Evolutionary conservation across 2,797 vertebrate genomes (phyloP).

Genomic region (Lepilemur ruficaudatus): DNA sequence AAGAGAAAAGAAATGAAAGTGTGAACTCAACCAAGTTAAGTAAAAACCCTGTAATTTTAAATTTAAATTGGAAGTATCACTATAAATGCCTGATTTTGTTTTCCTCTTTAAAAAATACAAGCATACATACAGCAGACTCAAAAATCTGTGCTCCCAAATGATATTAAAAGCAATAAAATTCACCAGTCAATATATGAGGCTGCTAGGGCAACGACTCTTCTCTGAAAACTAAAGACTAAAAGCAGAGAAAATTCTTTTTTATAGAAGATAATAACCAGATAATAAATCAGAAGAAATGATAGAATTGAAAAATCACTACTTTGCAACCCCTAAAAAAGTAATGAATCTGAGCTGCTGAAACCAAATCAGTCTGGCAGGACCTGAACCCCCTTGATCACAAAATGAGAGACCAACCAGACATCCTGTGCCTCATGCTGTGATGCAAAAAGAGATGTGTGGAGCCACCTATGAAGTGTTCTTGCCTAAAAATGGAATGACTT

Average conservation of each 20-base stretch:
- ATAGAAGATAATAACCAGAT: neutral
- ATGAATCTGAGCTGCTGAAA: neutral
- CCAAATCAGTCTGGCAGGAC: neutral
- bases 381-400: neutral
- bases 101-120: neutral
- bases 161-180: neutral
- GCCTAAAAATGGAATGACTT: neutral
- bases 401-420: neutral
- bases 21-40: slow-evolving; percentile 23
- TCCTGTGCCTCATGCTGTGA: neutral
- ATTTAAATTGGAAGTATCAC: neutral
- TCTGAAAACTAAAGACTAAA: neutral
- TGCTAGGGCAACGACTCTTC: neutral
- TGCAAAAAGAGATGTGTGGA: accelerated
- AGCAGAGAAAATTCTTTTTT: neutral
- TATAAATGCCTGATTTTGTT: neutral
- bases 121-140: neutral
- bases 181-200: neutral
- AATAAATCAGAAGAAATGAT: neutral
- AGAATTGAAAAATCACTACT: neutral
- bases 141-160: neutral
- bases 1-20: slow-evolving; percentile 24
- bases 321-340: neutral
- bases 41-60: neutral
- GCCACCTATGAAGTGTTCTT: neutral